These are phyloP conservation scores for Caenorhabditis afra DNA, from an alignment of 2,888 invertebrate species.

Conservation along the genomic window DNA sequence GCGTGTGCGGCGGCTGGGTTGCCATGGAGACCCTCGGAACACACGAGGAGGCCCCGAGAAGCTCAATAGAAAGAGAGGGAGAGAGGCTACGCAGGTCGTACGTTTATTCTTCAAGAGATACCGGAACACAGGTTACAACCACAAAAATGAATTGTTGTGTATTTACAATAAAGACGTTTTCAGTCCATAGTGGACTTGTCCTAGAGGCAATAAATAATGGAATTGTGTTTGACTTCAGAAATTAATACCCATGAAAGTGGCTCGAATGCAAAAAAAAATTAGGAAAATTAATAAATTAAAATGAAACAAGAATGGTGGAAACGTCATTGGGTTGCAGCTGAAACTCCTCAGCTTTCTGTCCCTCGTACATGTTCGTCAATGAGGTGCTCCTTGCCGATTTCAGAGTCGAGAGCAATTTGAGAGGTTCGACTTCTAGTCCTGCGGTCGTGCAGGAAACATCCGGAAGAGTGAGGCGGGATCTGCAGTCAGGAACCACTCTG, in stretches of 20 bases:
- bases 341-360: slow-evolving; percentile 31
- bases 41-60: too few relatives aligned
- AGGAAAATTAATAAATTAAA: slow-evolving; percentile 25
- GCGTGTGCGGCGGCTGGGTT: not conserved
- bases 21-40: not conserved
- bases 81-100: too few relatives aligned
- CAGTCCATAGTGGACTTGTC: not conserved
- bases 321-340: slow-evolving; percentile 50
- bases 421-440: slow-evolving; percentile 34
- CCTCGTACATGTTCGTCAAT: slow-evolving; percentile 49
- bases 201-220: slow-evolving; percentile 8
- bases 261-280: slow-evolving; percentile 17
- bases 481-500: slow-evolving; percentile 74
- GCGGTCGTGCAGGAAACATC: slow-evolving; percentile 19
- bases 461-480: slow-evolving; percentile 52
- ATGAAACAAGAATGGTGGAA: slow-evolving; percentile 46
- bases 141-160: too few relatives aligned
- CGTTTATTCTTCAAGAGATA: too few relatives aligned
- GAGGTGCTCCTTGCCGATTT: slow-evolving; percentile 42
- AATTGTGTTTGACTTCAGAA: not conserved
- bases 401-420: slow-evolving; percentile 39
- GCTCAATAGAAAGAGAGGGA: too few relatives aligned
- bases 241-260: slow-evolving; percentile 35
- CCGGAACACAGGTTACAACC: too few relatives aligned
- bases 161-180: too few relatives aligned